Evolutionary conservation across 2,797 vertebrate genomes (phyloP), one percentile per base, ranked within the genome.

Genomic region (Neosalanx taihuensis): DNA sequence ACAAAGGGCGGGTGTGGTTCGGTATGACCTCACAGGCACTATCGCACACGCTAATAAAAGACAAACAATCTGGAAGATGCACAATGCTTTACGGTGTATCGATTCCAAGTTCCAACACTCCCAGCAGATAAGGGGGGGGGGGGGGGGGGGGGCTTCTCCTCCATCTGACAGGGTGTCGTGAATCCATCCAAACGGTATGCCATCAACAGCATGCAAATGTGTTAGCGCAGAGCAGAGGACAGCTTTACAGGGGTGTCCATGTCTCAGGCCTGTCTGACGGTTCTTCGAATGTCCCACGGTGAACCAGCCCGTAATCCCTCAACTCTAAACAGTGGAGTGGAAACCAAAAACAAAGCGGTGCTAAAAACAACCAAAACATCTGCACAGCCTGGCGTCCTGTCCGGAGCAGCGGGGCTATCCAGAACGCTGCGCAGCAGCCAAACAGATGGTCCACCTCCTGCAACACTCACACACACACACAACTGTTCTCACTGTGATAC

Each of bases 301-400:
- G 72, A 81, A 86, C 49, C 64, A 46, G 70, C 64, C 26, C 20
- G 87, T 90, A 90, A 90, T 88, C 87, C 77, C 71, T 31, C 49
- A 79, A 31, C 78, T 88, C 74, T 85, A 89, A 92, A 90, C 88
- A 90, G 74, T 84, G 23, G 58, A 85, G 73, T 20, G 64, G 67
- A 78, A 88, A 88, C 80, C 68, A 77, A 89, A 88, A 89, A 85
- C 90, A 89, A 85, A 86, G 82, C 76, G 63, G 82, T 3, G 56
- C 78, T 85, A 80, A 89, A 84, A 88, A 89, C 89, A 90, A 82
- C 79, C 77, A 76, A 89, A 90, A 92, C 87, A 90, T 92, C 88
- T 91, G 89, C 80, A 75, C 83, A 18, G 13, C 56, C 76, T 75
- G 81, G 80, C 23, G 73, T 51, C 53, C 60, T 72, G n/a, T 31